Percentiles rank a stretch among this genome's conserved stretches.
phyloP scores from a whole-genome alignment of 2,888 invertebrate species.

The Stenurella melanura region DNA sequence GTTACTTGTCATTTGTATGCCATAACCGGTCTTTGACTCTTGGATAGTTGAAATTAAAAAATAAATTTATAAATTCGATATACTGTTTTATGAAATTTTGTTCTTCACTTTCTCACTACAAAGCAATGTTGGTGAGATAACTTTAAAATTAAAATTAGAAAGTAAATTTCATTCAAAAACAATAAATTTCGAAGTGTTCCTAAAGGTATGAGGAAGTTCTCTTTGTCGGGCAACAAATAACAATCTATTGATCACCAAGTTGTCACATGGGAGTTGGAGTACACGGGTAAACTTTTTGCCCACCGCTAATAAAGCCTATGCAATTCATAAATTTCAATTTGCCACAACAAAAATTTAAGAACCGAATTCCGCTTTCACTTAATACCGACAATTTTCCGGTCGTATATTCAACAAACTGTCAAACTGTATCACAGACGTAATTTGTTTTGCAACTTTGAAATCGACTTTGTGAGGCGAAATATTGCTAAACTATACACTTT shows the following conservation, averaged over 20 bases:
- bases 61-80: too few species aligned
- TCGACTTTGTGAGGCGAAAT: constrained; percentile 67
- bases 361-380: constrained; percentile 8
- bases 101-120: too few species aligned
- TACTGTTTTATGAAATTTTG: too few species aligned
- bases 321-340: constrained; percentile 22
- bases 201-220: not conserved
- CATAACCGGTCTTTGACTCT: too few species aligned
- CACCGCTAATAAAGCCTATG: constrained; percentile 2
- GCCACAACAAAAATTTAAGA: constrained; percentile 19
- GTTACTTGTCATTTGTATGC: too few species aligned
- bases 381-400: constrained; percentile 38
- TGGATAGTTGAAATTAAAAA: too few species aligned
- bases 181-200: not conserved
- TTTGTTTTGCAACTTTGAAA: constrained; percentile 68
- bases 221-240: not conserved
- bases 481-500: constrained; percentile 68
- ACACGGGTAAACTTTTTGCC: not conserved
- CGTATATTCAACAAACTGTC: constrained; percentile 63
- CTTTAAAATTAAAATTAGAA: too few species aligned
- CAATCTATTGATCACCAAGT: not conserved
- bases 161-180: not conserved
- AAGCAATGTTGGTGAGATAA: too few species aligned
- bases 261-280: not conserved
- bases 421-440: constrained; percentile 68